phyloP scores from a whole-genome alignment of 2,888 invertebrate genomes.

The Bembecia ichneumoniformis region DNA sequence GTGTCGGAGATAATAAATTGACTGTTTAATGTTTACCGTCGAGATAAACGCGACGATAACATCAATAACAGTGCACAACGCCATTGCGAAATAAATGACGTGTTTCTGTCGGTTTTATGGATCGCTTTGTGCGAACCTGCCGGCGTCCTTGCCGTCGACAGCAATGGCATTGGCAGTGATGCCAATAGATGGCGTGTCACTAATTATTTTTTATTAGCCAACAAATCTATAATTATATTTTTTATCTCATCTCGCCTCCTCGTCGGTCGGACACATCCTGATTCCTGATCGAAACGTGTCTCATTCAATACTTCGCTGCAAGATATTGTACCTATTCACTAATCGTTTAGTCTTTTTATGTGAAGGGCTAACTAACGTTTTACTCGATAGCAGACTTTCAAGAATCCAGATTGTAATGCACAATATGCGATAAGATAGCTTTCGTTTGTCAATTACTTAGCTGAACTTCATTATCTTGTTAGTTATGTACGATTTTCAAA shows the following conservation, averaged over 20 bases:
- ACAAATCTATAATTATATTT: slow-evolving; percentile 28
- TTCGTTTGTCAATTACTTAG: no score
- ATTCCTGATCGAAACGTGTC: slow-evolving; percentile 34
- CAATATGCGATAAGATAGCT: no score
- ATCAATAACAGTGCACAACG: background rate
- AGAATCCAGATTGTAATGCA: no score
- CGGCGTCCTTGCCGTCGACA: slow-evolving; percentile 1
- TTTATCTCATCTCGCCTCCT: slow-evolving; percentile 15
- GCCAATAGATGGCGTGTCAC: slow-evolving; percentile 24
- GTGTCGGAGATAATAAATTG: no score
- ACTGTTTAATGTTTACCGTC: background rate
- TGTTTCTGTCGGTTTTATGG: slow-evolving; percentile 14
- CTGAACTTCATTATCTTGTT: no score
- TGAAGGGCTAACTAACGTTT: no score
- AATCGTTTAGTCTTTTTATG: no score
- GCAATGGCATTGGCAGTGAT: slow-evolving; percentile 13
- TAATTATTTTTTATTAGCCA: slow-evolving; percentile 13
- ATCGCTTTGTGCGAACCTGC: slow-evolving; percentile 18
- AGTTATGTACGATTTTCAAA: no score
- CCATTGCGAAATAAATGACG: background rate
- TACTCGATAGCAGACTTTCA: no score
- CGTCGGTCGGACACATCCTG: slow-evolving; percentile 28
- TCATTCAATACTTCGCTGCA: slow-evolving; percentile 14
- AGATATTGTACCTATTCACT: no score
- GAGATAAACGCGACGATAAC: background rate